Evolutionary conservation across 2,797 vertebrate genomes (phyloP), one percentile per base, ranked within the genome.

Genomic region (Helostoma temminkii): DNA sequence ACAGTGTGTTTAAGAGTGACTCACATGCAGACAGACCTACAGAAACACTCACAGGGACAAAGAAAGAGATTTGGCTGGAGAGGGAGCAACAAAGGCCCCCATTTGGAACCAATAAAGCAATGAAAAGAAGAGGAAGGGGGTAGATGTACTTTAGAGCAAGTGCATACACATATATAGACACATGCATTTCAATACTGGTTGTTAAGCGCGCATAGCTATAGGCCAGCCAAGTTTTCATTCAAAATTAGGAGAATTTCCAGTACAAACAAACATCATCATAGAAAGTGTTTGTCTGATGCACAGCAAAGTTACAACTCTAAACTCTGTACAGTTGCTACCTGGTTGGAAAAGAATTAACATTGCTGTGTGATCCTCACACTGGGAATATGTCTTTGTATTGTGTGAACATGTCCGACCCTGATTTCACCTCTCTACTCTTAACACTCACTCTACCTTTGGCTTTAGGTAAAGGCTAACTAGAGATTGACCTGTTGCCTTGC

Each of bases 401-500:
- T 58, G 67, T 55, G 68, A 80, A 83, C 70, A 68, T 3, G 45
- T 75, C 65, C 88, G 83, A 73, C 83, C 81, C 60, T 2, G 6
- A 65, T 47, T 71, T 85, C 62, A 87, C 81, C 83, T 66, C 55
- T 63, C 63, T 74, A 47, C 52, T 66, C 42, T 34, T 24, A 46
- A 71, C 71, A 62, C 63, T 69, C 56, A 71, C 61, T 50, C 67
- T 60, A 24, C 54, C 66, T 71, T 48, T 73, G 41, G 78, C 81
- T 78, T 70, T 74, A 81, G 88, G 82, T 88, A n/a, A 80, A 70
- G 48, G 71, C 66, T 74, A 72, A 75, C 64, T 68, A 59, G 53
- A 76, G 57, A 74, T 52, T 67, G 77, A 87, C 70, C 71, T 67
- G 66, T 46, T 47, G 54, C 69, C 79, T 73, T 81, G 76, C 73